Base-by-base conservation (phyloP, 2,888 invertebrate genomes). In the Sphecodes monilicornis region DNA sequence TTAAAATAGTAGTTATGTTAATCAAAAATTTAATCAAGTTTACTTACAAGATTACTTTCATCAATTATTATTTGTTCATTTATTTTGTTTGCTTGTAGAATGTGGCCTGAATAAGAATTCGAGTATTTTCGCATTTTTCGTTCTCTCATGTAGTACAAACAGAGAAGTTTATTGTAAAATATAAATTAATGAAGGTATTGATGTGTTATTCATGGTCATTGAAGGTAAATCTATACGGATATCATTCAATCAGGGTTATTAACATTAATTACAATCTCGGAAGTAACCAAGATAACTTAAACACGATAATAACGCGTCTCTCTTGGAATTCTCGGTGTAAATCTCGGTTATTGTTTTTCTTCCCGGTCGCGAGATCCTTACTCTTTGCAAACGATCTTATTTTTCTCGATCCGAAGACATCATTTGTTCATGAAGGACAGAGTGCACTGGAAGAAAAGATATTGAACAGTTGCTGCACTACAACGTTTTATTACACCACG, bases 261-360 rank as follows among this genome's bases (percentile, higher is more conserved):
- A 72, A 68, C 54, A 10, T 66, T 66, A 66, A n/a, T 72, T 71
- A 29, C 66, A 43, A 13, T 41, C 54, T 16, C 43, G 32, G 36
- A 50, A 68, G 41, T 32, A 66, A 32, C 32, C 4, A 18, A 16
- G 10, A n/a, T 43, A 66, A 81, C 78, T 78, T 81, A 16, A 66
- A 78, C 72, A 68, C 36, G 72, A 81, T 80, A 80, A 80, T 81
- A 78, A 43, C 18, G 70, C 54, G 50, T 50, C 70, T 71, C 60
- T 16, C 26, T 64, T n/a, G 32, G 71, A 64, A 76, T 71, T 57
- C 36, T 79, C 43, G 29, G 46, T 76, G 46, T 70, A 64, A 80
- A 70, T 76, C 76, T 46, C 76, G 46, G 46, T 8, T 46, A 29
- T 75, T 70, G 60, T 76, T 75, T 32, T 36, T 26, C 22, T 69